Base-by-base conservation (phyloP, 2,888 invertebrate species). In the Apeira syringaria region DNA sequence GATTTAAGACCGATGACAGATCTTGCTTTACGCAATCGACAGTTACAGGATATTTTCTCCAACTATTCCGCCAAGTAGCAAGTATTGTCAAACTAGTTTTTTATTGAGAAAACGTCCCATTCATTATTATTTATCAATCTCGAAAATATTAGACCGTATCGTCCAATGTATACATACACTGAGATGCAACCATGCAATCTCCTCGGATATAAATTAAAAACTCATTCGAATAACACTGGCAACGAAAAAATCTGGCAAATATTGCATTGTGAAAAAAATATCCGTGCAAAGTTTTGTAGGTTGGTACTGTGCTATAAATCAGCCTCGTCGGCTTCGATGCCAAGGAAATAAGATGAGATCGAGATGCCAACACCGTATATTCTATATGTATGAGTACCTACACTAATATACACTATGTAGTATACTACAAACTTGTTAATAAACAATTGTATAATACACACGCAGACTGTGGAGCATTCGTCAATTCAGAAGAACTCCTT, bases 321-420 rank as follows among this genome's bases (percentile, higher is more conserved):
- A 81, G 71, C 50, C 59, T 77, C 74, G 81, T 80, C 78, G 62
- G 75, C 64, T 70, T 77, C 83, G 87, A 88, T 85, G 88, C 88
- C 88, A 88, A 88, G 74, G 82, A 82, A 86, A 87, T 80, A 85
- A 87, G 84, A 86, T 80, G 80, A 78, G 79, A 83, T 80, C 77
- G 83, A 77, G 81, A 82, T 87, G 87, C 87, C 88, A 87, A 78
- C 80, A 74, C 59, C 66, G 74, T 65, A 48, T 35, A 34, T 33
- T 28, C n/a, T n/a, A 24, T 17, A 17, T 47, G 15, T 15, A 15
- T 15, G 15, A n/a, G n/a, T n/a, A n/a, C n/a, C n/a, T n/a, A n/a
- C n/a, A n/a, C n/a, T 15, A 4, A 61, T 59, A 50, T 36, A 56
- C 45, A 51, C 51, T 20, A 32, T 39, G 31, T 36, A 35, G 45